Percentiles rank a stretch among this genome's conserved stretches.
phyloP scores from a whole-genome alignment of 1,140 invertebrate species.

The Thalassaphorura encarpata region DNA sequence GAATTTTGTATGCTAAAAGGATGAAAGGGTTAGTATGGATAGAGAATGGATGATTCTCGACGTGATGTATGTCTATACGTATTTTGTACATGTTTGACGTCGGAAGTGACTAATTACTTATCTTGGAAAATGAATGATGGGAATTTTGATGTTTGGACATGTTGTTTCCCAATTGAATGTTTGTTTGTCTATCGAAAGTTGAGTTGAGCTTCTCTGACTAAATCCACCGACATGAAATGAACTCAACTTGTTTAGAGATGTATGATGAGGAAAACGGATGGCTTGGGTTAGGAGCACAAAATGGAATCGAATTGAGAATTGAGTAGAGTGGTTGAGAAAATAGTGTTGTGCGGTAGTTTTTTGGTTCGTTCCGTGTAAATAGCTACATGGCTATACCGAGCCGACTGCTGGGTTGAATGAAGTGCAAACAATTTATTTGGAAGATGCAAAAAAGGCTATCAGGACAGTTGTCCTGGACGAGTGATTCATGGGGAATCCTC shows the following conservation, averaged over 20 bases:
- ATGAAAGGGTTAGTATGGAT: too few relatives aligned
- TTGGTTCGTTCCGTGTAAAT: background rate
- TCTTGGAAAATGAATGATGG: background rate
- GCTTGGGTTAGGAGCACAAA: too few relatives aligned
- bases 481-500: conserved; percentile 25
- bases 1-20: too few relatives aligned
- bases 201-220: background rate
- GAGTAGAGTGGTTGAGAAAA: background rate
- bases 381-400: background rate
- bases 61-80: too few relatives aligned
- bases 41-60: too few relatives aligned
- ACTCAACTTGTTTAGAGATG: background rate
- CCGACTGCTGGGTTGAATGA: conserved; percentile 10
- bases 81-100: too few relatives aligned
- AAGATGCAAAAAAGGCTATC: conserved; percentile 25
- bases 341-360: background rate
- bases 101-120: conserved; percentile 6
- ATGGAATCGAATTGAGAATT: too few relatives aligned
- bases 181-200: background rate
- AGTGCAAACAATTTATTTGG: conserved; percentile 29
- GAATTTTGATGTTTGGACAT: too few relatives aligned
- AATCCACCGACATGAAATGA: background rate
- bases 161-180: too few relatives aligned
- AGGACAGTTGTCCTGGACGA: conserved; percentile 17
- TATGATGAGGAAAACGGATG: background rate